Base-by-base conservation (phyloP, 2,113 vertebrate species). In the Ardeotis arabs region DNA sequence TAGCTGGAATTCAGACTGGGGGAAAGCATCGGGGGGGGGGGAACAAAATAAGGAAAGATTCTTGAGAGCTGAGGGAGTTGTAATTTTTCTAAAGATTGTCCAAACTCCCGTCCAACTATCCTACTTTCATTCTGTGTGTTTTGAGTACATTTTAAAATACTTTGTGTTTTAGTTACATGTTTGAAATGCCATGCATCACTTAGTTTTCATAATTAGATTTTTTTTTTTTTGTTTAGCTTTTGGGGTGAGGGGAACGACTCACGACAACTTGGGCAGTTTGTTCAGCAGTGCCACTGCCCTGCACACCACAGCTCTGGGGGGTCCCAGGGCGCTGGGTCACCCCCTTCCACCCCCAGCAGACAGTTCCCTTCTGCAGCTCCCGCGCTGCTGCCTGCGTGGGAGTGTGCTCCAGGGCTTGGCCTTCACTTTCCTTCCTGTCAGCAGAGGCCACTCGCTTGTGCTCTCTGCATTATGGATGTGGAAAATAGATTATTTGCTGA, bases 211-310 rank as follows among this genome's bases (percentile, higher is more conserved):
- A 58, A 69, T 47, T 15, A 35, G 21, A 14, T 77, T 25, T 2
- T 23, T 18, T 35, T 41, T 41, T 63, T 44, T 64, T 16, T 1
- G 0, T 37, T 47, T 29, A 25, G 23, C 1, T 0, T 29, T 15
- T 24, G 22, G 14, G 15, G 18, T 10, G 16, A 14, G n/a, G 41
- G 5, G 0, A 1, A 21, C 1, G 11, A 9, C 33, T 14, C 12
- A 3, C 0, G 1, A 3, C 10, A 3, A 5, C 24, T 3, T 19
- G 22, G 16, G 44, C 2, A 3, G 27, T 29, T 49, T 60, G 50
- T n/a, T 60, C 50, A 53, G 63, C 56, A 41, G 28, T 41, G 73
- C 41, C 3, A 0, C 15, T 44, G 13, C 53, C 25, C 33, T 33
- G 24, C 4, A 0, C 33, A 31, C 15, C 66, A 9, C 22, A 28